Evolutionary conservation across 2,113 vertebrate species (phyloP), one percentile per base, ranked within the genome.

Genomic region (Grammomys surdaster): DNA sequence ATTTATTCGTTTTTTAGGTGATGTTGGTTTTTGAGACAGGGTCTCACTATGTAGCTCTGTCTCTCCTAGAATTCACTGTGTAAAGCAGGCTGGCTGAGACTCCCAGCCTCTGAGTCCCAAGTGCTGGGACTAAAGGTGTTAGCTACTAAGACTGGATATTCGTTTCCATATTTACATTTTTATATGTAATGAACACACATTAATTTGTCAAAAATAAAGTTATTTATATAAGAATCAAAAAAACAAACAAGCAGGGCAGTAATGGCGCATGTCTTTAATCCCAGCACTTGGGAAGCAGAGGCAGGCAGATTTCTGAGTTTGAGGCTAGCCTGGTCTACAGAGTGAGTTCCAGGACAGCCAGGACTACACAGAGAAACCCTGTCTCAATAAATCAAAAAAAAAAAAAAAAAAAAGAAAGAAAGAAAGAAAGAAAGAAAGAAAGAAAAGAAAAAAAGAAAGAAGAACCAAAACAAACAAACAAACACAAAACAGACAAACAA

Each of bases 151-250:
- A 46, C n/a, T 28, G 5, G 7, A n/a, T 28, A 46, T 63, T 84
- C n/a, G 19, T 84, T 84, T 43, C 17, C n/a, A 43, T 63, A 63
- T 28, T 60, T 40, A 28, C 67, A 3, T n/a, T 77, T 90, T 94
- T 89, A 10, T 86, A 65, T 87, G 4, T 75, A 93, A 92, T 43
- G 5, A 84, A 36, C 1, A 89, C 5, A 72, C 51, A 28, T 89
- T 94, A 84, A 78, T 94, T 95, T 93, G 13, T 48, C 36, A 60
- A 87, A 60, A 58, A 73, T 82, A 51, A 96, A 63, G 10, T 43
- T 82, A 69, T 33, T 69, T 48, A 89, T 82, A 75, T 14, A 8
- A 88, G 46, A 75, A 56, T 82, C n/a, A n/a, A n/a, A n/a, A n/a
- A n/a, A n/a, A n/a, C n/a, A n/a, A n/a, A n/a, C n/a, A n/a, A n/a